Evolutionary conservation across 2,113 vertebrate species (phyloP), one percentile per base, ranked within the genome.

Genomic region (Sceloporus undulatus): DNA sequence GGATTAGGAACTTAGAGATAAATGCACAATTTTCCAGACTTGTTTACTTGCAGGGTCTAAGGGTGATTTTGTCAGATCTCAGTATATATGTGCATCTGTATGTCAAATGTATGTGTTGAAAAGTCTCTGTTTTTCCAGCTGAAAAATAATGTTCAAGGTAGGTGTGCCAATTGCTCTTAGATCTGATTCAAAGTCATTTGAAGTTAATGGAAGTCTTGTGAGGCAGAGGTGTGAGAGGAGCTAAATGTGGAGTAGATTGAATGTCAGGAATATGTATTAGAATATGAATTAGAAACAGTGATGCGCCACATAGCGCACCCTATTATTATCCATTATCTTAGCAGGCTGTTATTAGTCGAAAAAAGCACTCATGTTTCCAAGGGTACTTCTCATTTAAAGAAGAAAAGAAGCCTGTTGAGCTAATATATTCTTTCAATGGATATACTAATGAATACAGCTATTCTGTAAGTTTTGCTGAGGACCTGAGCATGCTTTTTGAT

Each of bases 261-360:
- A 87, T 83, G 74, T 83, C 85, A 87, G 75, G 65, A 52, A 86
- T 87, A 82, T 79, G 85, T 73, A 79, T 87, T 83, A 90, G 89
- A 86, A 86, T 83, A 83, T 88, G 81, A 88, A 88, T 88, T 84
- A 88, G 81, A 84, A 88, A 88, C 74, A 88, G 74, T 88, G 80
- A 90, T 83, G 52, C 65, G 27, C 76, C 52, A 83, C 66, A 79
- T 70, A 82, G 74, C 1, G 74, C 73, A 73, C 85, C 65, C 85
- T 86, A 90, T 86, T 83, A 79, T 78, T 88, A 88, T 84, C 81
- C 87, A 62, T 86, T 86, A 86, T 83, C 85, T 38, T 62, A 90
- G 81, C 79, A 90, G 52, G 75, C 85, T 84, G 79, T 86, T 90
- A 87, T 73, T 82, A 83, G 54, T 78, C 62, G 66, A 87, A 90